A percentile compares a stretch with the other conserved stretches of the same genome.
Evolutionary conservation across 2,888 invertebrate genomes (phyloP).

Genomic region (Oscheius sp.): DNA sequence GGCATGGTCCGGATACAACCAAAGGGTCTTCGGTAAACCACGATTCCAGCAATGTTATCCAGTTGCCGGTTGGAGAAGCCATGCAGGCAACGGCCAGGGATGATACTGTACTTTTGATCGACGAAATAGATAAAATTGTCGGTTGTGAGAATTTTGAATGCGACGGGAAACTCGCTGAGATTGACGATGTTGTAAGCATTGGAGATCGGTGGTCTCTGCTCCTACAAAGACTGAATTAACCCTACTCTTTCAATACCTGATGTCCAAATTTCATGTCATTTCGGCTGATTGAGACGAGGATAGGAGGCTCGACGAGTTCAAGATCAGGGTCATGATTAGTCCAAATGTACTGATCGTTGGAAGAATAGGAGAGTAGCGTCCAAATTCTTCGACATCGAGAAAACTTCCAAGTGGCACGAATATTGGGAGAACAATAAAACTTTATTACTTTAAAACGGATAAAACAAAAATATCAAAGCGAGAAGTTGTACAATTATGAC

Average conservation of each 20-base stretch:
- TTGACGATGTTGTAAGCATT: constrained; percentile 45
- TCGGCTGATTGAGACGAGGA: constrained; percentile 45
- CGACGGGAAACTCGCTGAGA: constrained; percentile 54
- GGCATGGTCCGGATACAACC: constrained; percentile 1
- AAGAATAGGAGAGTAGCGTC: constrained; percentile 26
- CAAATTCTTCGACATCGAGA: neutral
- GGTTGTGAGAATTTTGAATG: constrained; percentile 53
- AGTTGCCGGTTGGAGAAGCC: neutral
- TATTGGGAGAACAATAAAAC: neutral
- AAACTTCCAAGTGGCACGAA: too few relatives aligned
- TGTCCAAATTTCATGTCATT: constrained; percentile 45
- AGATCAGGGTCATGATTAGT: constrained; percentile 47
- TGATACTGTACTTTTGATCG: constrained; percentile 45
- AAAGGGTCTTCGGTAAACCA: constrained; percentile 19
- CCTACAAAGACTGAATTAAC: constrained; percentile 25
- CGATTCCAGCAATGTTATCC: neutral
- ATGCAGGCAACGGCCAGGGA: constrained; percentile 41
- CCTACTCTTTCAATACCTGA: constrained; percentile 11
- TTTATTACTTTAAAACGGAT: neutral
- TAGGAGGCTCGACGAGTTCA: constrained; percentile 51
- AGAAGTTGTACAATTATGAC: neutral
- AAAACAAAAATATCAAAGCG: too few relatives aligned
- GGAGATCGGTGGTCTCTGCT: constrained; percentile 42
- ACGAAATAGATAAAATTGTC: constrained; percentile 59
- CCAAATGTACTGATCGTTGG: constrained; percentile 51